Conservation (phyloP, 2,797 vertebrate species). For the Hippocampus kuda region DNA sequence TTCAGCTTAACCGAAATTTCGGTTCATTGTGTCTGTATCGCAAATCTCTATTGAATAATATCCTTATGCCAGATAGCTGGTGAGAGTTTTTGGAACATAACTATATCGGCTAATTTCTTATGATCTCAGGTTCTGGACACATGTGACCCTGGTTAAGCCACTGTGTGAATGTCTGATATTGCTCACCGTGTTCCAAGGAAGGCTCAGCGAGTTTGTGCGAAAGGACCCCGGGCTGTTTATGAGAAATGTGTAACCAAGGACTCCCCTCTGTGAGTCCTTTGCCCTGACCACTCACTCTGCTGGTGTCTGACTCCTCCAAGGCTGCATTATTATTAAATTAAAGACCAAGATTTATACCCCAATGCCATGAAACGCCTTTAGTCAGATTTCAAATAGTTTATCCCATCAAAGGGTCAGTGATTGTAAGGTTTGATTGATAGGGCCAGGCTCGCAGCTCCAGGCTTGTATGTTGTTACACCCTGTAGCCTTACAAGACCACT, state of each 20-base stretch:
- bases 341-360: conserved; percentile 52
- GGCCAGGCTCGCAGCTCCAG: conserved; percentile 12
- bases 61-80: too few relatives aligned
- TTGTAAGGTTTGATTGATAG: conserved; percentile 53
- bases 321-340: conserved; percentile 54
- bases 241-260: conserved; percentile 38
- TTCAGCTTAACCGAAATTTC: too few relatives aligned
- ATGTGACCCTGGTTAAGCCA: too few relatives aligned
- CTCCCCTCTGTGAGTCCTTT: conserved; percentile 35
- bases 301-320: conserved; percentile 34
- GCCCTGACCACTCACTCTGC: conserved; percentile 38
- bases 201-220: not conserved
- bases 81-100: too few relatives aligned
- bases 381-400: conserved; percentile 63
- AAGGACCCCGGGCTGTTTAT: conserved; percentile 18
- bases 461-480: conserved; percentile 53
- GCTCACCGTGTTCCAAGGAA: too few relatives aligned
- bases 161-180: too few relatives aligned
- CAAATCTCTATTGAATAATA: too few relatives aligned
- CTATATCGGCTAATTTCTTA: too few relatives aligned
- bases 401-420: conserved; percentile 50
- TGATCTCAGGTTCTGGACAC: too few relatives aligned
- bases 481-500: conserved; percentile 30
- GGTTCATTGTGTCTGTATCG: too few relatives aligned
- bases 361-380: conserved; percentile 53